Evolutionary conservation across 2,113 vertebrate species (phyloP).

Genomic region (Dendropsophus ebraccatus): DNA sequence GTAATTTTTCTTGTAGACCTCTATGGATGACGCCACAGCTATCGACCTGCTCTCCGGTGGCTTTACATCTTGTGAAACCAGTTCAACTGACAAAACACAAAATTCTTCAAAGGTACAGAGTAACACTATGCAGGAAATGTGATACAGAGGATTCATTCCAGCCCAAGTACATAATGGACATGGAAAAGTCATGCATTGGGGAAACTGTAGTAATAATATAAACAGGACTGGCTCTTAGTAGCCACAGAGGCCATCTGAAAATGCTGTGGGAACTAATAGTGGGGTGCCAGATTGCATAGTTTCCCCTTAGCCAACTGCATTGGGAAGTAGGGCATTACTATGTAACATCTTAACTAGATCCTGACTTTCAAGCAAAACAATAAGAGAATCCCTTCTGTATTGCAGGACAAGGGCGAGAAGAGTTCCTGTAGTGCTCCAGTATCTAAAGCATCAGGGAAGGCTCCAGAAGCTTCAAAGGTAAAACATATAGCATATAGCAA

Average conservation of each 20-base stretch:
- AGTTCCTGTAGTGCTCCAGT: neutral
- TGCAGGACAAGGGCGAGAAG: neutral
- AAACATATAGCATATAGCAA: neutral
- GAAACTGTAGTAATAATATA: no score
- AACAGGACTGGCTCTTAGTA: neutral
- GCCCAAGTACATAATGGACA: neutral
- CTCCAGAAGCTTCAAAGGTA: neutral
- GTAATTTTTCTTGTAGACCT: neutral
- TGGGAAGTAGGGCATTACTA: neutral
- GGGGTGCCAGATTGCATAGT: neutral
- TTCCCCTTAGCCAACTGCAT: neutral
- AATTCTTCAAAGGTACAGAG: conserved; percentile 67
- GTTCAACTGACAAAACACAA: conserved; percentile 59
- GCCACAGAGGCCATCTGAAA: neutral
- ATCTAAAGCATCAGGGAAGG: conserved; percentile 3
- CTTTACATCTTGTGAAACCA: conserved; percentile 64
- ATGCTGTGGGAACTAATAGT: no score
- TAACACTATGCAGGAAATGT: neutral
- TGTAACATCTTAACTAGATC: no score
- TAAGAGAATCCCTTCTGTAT: neutral
- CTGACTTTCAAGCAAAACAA: no score
- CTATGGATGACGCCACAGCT: conserved; percentile 63
- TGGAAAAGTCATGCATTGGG: neutral
- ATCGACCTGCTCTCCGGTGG: conserved; percentile 71
- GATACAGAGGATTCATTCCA: no score